These are phyloP conservation scores for Anas platyrhynchos DNA, from an alignment of 2,113 vertebrate genomes.

Conservation along the genomic window DNA sequence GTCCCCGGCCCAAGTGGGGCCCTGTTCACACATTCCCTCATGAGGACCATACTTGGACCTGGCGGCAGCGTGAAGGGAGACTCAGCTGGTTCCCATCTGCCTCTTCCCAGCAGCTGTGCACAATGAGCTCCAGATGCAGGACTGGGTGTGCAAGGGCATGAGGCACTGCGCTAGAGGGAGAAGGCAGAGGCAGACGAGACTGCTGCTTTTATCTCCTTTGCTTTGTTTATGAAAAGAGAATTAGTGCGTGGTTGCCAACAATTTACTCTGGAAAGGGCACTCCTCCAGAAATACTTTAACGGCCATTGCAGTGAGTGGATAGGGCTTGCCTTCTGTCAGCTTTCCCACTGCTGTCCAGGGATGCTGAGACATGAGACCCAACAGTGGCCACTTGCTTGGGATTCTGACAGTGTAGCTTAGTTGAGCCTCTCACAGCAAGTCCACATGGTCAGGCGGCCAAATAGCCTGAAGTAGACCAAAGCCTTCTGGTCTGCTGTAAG, in stretches of 20 bases:
- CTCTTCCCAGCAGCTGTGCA: background rate
- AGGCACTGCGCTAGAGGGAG: background rate
- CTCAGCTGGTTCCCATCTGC: conserved; percentile 21
- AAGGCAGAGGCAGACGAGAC: background rate
- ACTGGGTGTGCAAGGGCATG: background rate
- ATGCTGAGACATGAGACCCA: background rate
- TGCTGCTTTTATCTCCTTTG: background rate
- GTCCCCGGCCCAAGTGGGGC: accelerated
- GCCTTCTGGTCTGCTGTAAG: background rate
- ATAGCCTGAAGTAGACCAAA: background rate
- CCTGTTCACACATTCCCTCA: background rate
- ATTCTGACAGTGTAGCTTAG: background rate
- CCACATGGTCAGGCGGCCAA: accelerated
- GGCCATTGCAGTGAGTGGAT: background rate
- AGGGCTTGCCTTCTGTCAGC: accelerated
- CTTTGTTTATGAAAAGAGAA: background rate
- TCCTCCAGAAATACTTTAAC: background rate
- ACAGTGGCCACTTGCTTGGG: background rate
- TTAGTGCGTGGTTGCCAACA: background rate
- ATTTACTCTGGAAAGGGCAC: background rate
- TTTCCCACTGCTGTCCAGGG: background rate
- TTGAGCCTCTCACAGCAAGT: background rate
- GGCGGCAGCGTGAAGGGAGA: background rate
- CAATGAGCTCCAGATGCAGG: conserved; percentile 55
- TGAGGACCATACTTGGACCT: background rate